These are phyloP conservation scores for Epinephelus malabaricus DNA, from an alignment of 2,797 vertebrate species.

Conservation along the genomic window DNA sequence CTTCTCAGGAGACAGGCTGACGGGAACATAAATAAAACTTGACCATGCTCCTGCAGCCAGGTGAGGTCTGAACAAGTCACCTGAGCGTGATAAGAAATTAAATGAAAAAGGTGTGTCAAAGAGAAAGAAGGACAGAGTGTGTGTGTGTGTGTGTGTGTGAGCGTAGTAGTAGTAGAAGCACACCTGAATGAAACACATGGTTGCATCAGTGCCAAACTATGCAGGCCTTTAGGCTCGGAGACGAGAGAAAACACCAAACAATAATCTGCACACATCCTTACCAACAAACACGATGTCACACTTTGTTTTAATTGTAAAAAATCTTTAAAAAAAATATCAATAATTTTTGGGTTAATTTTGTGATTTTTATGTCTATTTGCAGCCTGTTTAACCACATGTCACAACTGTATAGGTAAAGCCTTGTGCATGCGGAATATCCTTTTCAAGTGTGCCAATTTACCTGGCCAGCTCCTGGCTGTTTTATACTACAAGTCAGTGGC, in stretches of 20 bases:
- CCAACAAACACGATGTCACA: too few relatives aligned
- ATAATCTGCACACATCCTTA: background rate
- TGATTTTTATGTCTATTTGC: too few relatives aligned
- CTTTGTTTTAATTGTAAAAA: too few relatives aligned
- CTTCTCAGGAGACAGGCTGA: background rate
- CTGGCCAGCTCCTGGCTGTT: background rate
- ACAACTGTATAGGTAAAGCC: too few relatives aligned
- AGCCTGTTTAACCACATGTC: too few relatives aligned
- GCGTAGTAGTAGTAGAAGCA: slow-evolving; percentile 9
- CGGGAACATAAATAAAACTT: background rate
- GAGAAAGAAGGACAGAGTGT: background rate
- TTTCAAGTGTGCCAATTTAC: too few relatives aligned
- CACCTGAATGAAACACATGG: slow-evolving; percentile 64
- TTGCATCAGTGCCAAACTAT: slow-evolving; percentile 43
- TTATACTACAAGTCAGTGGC: background rate
- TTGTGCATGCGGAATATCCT: too few relatives aligned
- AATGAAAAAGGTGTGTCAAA: slow-evolving; percentile 9
- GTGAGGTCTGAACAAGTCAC: background rate
- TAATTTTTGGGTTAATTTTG: too few relatives aligned
- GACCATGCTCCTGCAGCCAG: background rate
- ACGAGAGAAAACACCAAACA: background rate
- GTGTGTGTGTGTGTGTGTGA: slow-evolving; percentile 10
- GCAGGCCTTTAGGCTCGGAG: slow-evolving; percentile 8
- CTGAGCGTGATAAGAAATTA: slow-evolving; percentile 2
- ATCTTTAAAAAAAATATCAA: too few relatives aligned